Conservation (phyloP, 2,888 invertebrate genomes). For the Dolichomitus sp. region DNA sequence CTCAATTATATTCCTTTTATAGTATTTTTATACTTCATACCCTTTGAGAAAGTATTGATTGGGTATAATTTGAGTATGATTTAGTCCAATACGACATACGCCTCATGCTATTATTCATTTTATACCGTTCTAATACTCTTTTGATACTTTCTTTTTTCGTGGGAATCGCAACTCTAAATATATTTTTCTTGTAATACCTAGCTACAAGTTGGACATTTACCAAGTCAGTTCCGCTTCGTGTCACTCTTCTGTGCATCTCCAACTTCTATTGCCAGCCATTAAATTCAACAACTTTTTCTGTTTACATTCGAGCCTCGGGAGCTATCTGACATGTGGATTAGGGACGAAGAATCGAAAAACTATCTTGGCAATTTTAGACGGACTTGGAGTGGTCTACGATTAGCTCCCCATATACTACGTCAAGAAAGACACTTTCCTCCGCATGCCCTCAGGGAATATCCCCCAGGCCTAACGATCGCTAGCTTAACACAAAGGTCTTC, state of each 20-base stretch:
- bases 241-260: background rate
- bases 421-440: conserved; percentile 38
- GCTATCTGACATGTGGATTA: background rate
- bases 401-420: conserved; percentile 6
- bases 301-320: background rate
- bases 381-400: conserved; percentile 26
- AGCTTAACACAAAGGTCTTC: background rate
- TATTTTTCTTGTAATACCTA: conserved; percentile 29
- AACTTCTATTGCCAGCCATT: conserved; percentile 14
- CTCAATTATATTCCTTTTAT: too few species aligned
- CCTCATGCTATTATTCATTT: too few species aligned
- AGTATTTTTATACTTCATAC: too few species aligned
- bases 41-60: too few species aligned
- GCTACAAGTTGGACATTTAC: background rate
- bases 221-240: background rate
- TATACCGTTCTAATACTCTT: too few species aligned
- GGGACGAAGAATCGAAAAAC: conserved; percentile 49
- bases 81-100: too few species aligned
- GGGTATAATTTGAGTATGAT: too few species aligned
- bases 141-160: too few species aligned
- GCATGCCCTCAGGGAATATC: conserved; percentile 25
- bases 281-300: conserved; percentile 44
- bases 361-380: conserved; percentile 39
- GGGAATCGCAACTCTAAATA: too few species aligned
- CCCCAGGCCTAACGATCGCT: background rate